These are phyloP conservation scores for Recurvirostra avosetta DNA, from an alignment of 2,113 vertebrate genomes.

Conservation along the genomic window DNA sequence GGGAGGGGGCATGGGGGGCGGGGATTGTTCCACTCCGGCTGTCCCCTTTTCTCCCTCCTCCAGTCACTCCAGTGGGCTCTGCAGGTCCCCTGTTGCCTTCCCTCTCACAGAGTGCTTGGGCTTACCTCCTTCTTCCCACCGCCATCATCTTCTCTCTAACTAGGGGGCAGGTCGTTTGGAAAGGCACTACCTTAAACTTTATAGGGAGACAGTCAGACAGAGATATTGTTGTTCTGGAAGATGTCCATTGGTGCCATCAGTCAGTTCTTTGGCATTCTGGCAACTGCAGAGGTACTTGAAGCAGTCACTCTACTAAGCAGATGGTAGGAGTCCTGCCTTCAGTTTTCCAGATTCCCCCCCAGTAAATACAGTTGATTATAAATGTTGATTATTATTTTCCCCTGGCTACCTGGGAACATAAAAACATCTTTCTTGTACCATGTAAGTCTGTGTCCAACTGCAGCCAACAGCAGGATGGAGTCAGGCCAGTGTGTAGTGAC, in stretches of 20 bases:
- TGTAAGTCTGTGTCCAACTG: neutral
- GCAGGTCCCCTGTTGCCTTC: neutral
- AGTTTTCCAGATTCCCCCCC: neutral
- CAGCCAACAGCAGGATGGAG: neutral
- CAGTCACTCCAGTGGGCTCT: neutral
- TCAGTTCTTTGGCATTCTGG: neutral
- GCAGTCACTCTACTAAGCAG: neutral
- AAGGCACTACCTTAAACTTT: neutral
- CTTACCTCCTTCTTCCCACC: neutral
- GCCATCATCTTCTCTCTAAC: neutral
- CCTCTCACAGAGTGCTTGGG: neutral
- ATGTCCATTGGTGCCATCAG: neutral
- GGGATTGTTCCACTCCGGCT: neutral
- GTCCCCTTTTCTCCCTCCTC: neutral
- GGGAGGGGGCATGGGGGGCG: fast-evolving
- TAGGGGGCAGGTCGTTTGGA: neutral
- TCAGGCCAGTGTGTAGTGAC: neutral
- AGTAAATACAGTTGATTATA: neutral
- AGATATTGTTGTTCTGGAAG: neutral
- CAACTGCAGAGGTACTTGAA: neutral
- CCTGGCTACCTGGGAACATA: neutral
- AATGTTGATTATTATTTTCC: neutral
- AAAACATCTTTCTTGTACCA: neutral
- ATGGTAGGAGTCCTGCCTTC: neutral
- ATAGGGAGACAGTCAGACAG: neutral